These are phyloP conservation scores for Echiichthys vipera DNA, from an alignment of 2,797 vertebrate species.

Conservation along the genomic window DNA sequence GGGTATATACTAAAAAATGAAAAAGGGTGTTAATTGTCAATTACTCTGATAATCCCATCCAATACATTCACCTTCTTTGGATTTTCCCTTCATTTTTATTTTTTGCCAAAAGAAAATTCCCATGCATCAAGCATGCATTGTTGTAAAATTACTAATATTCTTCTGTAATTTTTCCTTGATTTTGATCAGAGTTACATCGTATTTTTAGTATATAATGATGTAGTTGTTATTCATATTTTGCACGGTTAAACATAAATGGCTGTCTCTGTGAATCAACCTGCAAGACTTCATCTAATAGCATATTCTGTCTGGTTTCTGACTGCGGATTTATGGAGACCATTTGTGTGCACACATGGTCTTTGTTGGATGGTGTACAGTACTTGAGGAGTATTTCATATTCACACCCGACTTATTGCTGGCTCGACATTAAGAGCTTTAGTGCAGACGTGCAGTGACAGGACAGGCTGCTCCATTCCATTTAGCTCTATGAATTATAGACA, in stretches of 20 bases:
- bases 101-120: not conserved
- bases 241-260: not conserved
- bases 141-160: not conserved
- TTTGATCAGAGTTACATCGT: not conserved
- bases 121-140: not conserved
- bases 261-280: not conserved
- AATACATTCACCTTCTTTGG: not conserved
- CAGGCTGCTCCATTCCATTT: slow-evolving; percentile 76
- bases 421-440: slow-evolving; percentile 52
- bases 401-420: slow-evolving; percentile 49
- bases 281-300: slow-evolving; percentile 22
- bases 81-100: not conserved
- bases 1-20: not conserved
- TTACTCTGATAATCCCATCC: not conserved
- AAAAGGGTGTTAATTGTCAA: slow-evolving; percentile 10
- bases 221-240: not conserved
- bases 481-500: slow-evolving; percentile 86
- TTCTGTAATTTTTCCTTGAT: not conserved
- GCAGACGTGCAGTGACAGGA: slow-evolving; percentile 69
- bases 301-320: slow-evolving; percentile 35
- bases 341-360: slow-evolving; percentile 60
- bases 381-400: slow-evolving; percentile 66
- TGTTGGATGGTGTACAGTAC: slow-evolving; percentile 54
- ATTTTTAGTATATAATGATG: not conserved
- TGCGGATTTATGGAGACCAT: slow-evolving; percentile 38